Evolutionary conservation across 2,888 invertebrate species (phyloP).

Genomic region (Falcaria lacertinaria): DNA sequence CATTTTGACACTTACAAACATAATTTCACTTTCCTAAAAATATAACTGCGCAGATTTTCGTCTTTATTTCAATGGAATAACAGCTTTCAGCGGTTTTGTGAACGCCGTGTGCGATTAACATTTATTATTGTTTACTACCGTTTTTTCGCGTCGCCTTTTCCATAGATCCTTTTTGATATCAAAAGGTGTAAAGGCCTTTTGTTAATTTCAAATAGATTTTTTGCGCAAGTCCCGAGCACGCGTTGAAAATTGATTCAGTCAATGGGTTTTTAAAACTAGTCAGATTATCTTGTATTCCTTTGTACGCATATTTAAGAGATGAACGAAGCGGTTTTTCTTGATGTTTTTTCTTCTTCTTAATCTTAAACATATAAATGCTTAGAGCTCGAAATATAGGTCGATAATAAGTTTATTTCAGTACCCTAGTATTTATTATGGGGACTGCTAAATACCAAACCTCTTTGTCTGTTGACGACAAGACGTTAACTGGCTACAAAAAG

Average conservation of each 20-base stretch:
- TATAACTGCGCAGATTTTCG: constrained; percentile 7
- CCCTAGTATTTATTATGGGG: no score
- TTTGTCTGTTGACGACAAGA: not conserved
- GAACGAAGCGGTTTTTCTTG: not conserved
- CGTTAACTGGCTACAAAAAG: not conserved
- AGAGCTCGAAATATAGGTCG: no score
- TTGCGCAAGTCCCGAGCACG: constrained; percentile 61
- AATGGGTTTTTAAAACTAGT: constrained; percentile 18
- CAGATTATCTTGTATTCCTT: constrained; percentile 32
- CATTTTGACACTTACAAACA: constrained; percentile 37
- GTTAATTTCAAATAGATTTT: constrained; percentile 42
- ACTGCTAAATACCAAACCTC: constrained; percentile 6
- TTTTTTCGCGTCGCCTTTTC: constrained; percentile 50
- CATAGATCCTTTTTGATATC: constrained; percentile 35
- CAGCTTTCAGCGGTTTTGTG: not conserved
- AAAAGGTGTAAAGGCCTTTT: constrained; percentile 53
- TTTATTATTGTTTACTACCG: constrained; percentile 50
- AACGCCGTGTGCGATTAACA: constrained; percentile 11
- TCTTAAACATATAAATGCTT: no score
- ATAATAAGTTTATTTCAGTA: no score
- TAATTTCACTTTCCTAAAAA: constrained; percentile 14
- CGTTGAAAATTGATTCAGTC: constrained; percentile 50
- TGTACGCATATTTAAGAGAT: constrained; percentile 29
- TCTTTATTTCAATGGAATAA: constrained; percentile 4
- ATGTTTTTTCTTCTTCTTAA: no score